These are phyloP conservation scores for Alcedo quadribrachys DNA, from an alignment of 2,797 vertebrate species.

Conservation along the genomic window DNA sequence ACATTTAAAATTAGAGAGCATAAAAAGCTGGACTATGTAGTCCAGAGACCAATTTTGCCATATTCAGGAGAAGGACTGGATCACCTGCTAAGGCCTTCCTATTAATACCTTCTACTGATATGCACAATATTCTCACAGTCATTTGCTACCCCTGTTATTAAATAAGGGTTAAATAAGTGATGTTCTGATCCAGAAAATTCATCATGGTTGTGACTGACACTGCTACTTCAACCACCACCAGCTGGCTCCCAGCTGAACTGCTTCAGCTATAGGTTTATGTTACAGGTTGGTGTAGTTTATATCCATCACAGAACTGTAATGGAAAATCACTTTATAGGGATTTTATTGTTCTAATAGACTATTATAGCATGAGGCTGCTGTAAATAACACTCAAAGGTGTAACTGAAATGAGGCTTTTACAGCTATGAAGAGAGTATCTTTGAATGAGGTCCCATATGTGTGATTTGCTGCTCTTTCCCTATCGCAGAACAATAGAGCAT, in stretches of 20 bases:
- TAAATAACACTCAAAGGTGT: not conserved
- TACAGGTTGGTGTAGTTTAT: not conserved
- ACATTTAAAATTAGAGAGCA: not conserved
- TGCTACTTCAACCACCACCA: not conserved
- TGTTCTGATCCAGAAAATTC: not conserved
- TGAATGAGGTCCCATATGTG: not conserved
- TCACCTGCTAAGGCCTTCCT: not conserved
- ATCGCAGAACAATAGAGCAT: not conserved
- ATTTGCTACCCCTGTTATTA: not conserved
- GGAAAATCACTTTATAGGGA: not conserved
- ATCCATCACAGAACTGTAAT: not conserved
- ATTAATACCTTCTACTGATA: not conserved
- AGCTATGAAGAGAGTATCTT: not conserved
- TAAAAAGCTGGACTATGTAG: not conserved
- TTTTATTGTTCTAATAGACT: not conserved
- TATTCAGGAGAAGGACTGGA: not conserved
- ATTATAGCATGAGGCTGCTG: not conserved
- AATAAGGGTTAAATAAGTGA: not conserved
- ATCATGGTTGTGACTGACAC: not conserved
- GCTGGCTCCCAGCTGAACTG: not conserved
- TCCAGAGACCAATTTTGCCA: not conserved
- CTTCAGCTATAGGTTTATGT: not conserved
- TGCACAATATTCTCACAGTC: not conserved
- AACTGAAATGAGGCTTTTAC: slow-evolving; percentile 8
- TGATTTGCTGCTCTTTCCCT: not conserved